These are phyloP conservation scores for Eristalinus sepulchralis DNA, from an alignment of 2,888 invertebrate genomes.

Conservation along the genomic window DNA sequence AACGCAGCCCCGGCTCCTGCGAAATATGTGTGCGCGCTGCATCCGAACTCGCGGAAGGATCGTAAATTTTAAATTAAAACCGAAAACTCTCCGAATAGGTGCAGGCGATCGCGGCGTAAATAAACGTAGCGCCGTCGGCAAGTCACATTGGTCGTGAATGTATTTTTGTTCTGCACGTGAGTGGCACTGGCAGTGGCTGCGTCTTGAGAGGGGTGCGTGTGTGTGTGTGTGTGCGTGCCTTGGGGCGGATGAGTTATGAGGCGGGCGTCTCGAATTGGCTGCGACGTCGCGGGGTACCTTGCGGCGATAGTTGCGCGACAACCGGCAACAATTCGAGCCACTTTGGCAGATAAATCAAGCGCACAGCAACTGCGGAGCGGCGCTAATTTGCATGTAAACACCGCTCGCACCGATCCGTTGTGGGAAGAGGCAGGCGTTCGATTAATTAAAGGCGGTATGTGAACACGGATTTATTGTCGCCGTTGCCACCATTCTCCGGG, in stretches of 20 bases:
- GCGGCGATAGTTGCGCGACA: background rate
- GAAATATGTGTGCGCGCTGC: background rate
- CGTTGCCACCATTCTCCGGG: conserved; percentile 1
- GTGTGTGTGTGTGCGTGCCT: no score
- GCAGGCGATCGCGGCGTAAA: conserved; percentile 35
- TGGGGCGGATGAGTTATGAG: conserved; percentile 44
- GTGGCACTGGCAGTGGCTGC: background rate
- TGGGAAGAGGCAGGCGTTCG: conserved; percentile 30
- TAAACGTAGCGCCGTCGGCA: conserved; percentile 41
- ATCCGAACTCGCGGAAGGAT: background rate
- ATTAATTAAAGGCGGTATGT: conserved; percentile 39
- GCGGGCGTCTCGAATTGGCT: conserved; percentile 20
- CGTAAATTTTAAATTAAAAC: conserved; percentile 42
- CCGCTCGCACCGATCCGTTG: background rate
- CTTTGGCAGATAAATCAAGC: conserved; percentile 7
- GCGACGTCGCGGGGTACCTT: background rate
- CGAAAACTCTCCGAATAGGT: conserved; percentile 29
- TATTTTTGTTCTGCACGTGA: conserved; percentile 26
- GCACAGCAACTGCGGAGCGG: background rate
- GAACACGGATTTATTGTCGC: conserved; percentile 29
- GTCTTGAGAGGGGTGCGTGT: conserved; percentile 1
- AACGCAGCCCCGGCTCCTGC: background rate
- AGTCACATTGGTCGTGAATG: conserved; percentile 48
- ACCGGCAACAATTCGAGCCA: conserved; percentile 17
- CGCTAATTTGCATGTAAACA: conserved; percentile 51